A percentile compares a stretch with the other conserved stretches of the same genome.
Conservation (phyloP, 2,888 invertebrate species). For the Linyphia triangularis region DNA sequence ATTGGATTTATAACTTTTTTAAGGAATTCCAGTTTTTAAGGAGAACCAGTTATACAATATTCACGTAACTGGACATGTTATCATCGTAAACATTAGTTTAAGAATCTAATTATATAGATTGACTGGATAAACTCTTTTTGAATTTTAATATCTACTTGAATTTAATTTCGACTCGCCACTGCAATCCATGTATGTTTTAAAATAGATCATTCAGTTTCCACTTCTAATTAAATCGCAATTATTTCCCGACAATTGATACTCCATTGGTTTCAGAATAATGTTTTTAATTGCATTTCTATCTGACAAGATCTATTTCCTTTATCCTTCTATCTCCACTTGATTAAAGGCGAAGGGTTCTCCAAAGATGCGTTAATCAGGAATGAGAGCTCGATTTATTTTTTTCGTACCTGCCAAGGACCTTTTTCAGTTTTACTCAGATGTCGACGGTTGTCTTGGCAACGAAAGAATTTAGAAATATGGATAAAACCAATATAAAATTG, state of each 20-base stretch:
- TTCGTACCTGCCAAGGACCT: neutral
- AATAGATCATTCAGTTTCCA: too few species aligned
- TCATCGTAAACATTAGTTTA: too few species aligned
- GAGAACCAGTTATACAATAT: too few species aligned
- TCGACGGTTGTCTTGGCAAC: neutral
- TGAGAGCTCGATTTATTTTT: neutral
- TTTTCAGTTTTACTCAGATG: neutral
- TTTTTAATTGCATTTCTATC: neutral
- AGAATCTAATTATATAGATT: too few species aligned
- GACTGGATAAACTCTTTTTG: neutral
- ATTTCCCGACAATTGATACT: neutral
- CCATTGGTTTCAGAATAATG: neutral
- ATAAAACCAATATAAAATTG: neutral
- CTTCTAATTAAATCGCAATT: neutral
- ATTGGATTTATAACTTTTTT: too few species aligned
- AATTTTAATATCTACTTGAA: neutral
- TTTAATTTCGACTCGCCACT: neutral
- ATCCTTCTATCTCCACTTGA: neutral
- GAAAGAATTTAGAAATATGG: neutral
- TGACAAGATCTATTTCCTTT: neutral
- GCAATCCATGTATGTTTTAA: too few species aligned
- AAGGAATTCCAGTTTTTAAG: too few species aligned
- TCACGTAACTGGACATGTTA: too few species aligned
- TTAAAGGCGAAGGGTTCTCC: conserved; percentile 23
- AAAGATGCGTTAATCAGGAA: conserved; percentile 21